phyloP scores from a whole-genome alignment of 2,797 vertebrate genomes.

The Leptoclinus maculatus region DNA sequence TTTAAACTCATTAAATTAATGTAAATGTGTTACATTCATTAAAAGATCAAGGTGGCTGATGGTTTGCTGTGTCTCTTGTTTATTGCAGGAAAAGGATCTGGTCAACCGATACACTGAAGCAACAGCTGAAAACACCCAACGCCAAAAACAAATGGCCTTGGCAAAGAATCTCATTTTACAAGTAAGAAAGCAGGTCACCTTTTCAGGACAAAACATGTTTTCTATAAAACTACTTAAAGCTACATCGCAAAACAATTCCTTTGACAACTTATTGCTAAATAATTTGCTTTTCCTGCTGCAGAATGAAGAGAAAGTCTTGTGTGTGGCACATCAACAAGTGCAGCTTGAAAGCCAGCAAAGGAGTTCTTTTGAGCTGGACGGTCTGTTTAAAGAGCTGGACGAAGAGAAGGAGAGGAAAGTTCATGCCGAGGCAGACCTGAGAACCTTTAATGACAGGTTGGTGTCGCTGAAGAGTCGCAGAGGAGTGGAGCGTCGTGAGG shows the following conservation, averaged over 20 bases:
- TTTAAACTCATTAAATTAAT: not conserved
- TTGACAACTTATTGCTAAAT: not conserved
- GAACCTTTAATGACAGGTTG: constrained; percentile 84
- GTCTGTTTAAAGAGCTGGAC: constrained; percentile 83
- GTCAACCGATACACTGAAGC: constrained; percentile 86
- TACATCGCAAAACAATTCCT: not conserved
- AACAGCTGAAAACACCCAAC: constrained; percentile 86
- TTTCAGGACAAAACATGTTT: not conserved
- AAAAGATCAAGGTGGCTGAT: constrained; percentile 1
- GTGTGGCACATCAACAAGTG: constrained; percentile 76
- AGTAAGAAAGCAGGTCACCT: constrained; percentile 76
- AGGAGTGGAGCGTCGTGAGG: constrained; percentile 92
- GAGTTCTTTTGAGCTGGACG: constrained; percentile 70
- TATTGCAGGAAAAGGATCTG: constrained; percentile 89
- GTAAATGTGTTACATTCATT: not conserved
- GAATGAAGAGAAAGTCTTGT: constrained; percentile 89
- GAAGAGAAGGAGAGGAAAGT: constrained; percentile 85
- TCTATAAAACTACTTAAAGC: not conserved
- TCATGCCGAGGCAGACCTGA: constrained; percentile 83
- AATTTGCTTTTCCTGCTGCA: constrained; percentile 66
- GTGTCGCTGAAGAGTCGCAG: constrained; percentile 89
- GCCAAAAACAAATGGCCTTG: constrained; percentile 89
- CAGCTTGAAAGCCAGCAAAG: constrained; percentile 79
- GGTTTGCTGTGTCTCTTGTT: constrained; percentile 19
- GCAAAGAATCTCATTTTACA: constrained; percentile 87